Evolutionary conservation across 2,797 vertebrate genomes (phyloP), one percentile per base, ranked within the genome.

Genomic region (Atherinosoma microstoma): DNA sequence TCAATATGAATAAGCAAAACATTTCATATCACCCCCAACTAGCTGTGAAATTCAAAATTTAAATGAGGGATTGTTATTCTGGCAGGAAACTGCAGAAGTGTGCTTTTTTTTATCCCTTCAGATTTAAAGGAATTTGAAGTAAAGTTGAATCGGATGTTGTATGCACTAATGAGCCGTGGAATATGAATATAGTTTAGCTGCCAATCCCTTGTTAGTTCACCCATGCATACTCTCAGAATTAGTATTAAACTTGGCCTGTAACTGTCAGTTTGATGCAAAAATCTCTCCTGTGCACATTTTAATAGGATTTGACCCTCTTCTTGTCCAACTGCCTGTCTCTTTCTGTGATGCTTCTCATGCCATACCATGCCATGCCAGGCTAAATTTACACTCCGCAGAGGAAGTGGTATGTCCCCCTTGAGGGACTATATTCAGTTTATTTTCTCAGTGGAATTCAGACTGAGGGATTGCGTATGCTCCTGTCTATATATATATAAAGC

Each of bases 401-500:
- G 66, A 69, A 67, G 77, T 70, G 68, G 77, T 51, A 59, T 60
- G 67, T 73, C 68, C 84, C 75, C 61, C 78, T 67, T 64, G 58
- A 53, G 68, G 67, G 53, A 70, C 61, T 61, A 71, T 73, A 58
- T 84, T 79, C 79, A 62, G 60, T 84, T 80, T 85, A 82, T 86
- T 85, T 86, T 80, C 73, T 82, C 75, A 67, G 67, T 67, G 85
- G 84, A 88, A 90, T 90, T 84, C 58, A 70, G 70, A 79, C 73
- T 36, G 83, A 67, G 66, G 75, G 73, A 74, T 74, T 76, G 63
- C 45, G 29, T 82, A 80, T 73, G 69, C 72, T 77, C 9, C 64
- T 30, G 53, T 87, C 89, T 93, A 93, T 91, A 92, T 93, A 88
- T 93, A 92, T 47, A 47, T n/a, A 47, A 87, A 87, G 67, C 78